Conservation (phyloP, 2,797 vertebrate species). For the Okamejei kenojei region DNA sequence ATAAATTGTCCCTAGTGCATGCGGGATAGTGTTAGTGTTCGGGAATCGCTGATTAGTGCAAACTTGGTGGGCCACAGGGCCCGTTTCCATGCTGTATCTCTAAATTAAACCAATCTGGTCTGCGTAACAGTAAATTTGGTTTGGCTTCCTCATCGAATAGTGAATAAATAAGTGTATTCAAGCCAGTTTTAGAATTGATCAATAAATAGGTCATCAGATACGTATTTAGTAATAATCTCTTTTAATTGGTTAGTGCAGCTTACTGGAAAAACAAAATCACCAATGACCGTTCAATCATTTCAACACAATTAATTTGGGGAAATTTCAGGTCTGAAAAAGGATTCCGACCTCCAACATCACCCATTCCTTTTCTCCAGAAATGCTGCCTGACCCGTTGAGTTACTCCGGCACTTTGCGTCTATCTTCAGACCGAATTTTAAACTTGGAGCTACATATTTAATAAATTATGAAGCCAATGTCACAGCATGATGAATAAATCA, state of each 20-base stretch:
- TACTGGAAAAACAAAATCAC: neutral
- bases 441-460: neutral
- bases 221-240: neutral
- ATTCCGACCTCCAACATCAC: too few species aligned
- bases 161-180: neutral
- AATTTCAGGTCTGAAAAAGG: too few species aligned
- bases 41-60: too few species aligned
- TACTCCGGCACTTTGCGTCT: too few species aligned
- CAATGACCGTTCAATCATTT: neutral
- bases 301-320: neutral
- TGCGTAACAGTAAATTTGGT: neutral
- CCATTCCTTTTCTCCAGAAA: too few species aligned
- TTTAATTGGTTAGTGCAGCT: neutral
- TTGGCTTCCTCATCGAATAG: neutral
- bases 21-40: too few species aligned
- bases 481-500: neutral
- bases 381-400: too few species aligned
- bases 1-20: too few species aligned
- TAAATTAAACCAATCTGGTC: too few species aligned
- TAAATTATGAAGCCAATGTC: neutral
- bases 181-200: neutral
- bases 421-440: neutral
- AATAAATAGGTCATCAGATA: neutral
- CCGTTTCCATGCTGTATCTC: too few species aligned
- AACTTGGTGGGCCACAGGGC: too few species aligned